Base-by-base conservation (phyloP, 2,888 invertebrate species). In the Carterocephalus palaemon region DNA sequence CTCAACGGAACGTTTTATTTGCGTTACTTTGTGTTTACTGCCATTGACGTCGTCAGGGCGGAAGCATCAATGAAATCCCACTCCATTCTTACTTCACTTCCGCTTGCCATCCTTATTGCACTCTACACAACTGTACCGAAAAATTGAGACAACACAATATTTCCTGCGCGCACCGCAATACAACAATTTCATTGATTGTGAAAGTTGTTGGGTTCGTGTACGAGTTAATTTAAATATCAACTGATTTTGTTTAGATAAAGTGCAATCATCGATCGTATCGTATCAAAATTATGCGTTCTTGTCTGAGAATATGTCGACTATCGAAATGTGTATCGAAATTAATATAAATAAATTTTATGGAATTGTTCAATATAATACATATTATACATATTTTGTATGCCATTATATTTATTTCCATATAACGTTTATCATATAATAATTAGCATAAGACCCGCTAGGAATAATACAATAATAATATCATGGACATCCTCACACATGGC, bases 51-150 rank as follows among this genome's bases (percentile, higher is more conserved):
- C 62, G 60, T 62, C 70, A 69, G 69, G 60, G 62, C 70, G 70
- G 69, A 71, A 75, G 74, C 68, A 64, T 75, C 70, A 75, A 78
- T 82, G 82, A 79, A 80, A 65, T 64, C 64, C 67, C 64, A 62
- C 64, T 64, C 63, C 75, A 77, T 77, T 78, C 77, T 77, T 70
- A 64, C 65, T 66, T 54, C 47, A 67, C 67, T 80, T 82, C 82
- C 82, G 74, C 70, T 62, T 55, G 65, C 64, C 52, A 50, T 75
- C 75, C 61, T 64, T 70, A 53, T 77, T 65, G 49, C 64, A 48
- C 65, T 43, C 53, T 8, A 19, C 40, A 49, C 17, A 37, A 46
- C 26, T 22, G 54, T 49, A 47, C 20, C 3, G 8, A 40, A 26
- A 39, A 61, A 69, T 46, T 56, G 65, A 64, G 70, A 71, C 20